Conservation (phyloP, 2,113 vertebrate species). For the Thymallus thymallus region DNA sequence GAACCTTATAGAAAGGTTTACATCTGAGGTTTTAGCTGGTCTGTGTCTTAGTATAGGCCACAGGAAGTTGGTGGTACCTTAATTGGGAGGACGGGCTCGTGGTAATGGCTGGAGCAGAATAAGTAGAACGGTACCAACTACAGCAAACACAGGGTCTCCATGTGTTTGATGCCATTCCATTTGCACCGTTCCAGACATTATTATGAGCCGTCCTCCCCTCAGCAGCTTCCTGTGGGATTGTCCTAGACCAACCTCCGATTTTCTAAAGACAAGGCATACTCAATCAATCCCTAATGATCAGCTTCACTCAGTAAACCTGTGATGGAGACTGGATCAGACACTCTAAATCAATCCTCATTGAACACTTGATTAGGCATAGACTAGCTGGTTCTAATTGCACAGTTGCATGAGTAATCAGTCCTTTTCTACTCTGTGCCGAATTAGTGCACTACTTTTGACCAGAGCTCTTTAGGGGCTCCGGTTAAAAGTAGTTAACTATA, state of each 20-base stretch:
- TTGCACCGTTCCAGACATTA: too few species aligned
- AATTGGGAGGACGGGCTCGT: too few species aligned
- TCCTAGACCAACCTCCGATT: background rate
- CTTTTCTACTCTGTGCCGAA: too few species aligned
- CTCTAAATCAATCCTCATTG: background rate
- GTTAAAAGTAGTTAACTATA: too few species aligned
- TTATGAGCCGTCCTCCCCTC: background rate
- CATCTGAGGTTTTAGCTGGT: background rate
- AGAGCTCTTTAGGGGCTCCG: too few species aligned
- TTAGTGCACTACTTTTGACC: too few species aligned
- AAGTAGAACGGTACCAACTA: too few species aligned
- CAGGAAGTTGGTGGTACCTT: too few species aligned
- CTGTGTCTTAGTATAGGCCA: background rate
- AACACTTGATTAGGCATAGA: background rate
- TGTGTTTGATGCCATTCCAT: too few species aligned
- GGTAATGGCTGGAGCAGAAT: too few species aligned
- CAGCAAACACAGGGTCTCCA: too few species aligned
- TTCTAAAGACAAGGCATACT: background rate
- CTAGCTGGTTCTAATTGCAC: background rate
- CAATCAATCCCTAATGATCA: background rate
- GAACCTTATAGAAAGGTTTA: background rate
- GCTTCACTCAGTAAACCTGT: background rate
- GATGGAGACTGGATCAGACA: background rate
- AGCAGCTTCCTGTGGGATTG: background rate
- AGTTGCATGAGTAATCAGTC: too few species aligned